Evolutionary conservation across 1,140 invertebrate genomes (phyloP), one percentile per base, ranked within the genome.

Genomic region (Muscidifurax raptorellus): DNA sequence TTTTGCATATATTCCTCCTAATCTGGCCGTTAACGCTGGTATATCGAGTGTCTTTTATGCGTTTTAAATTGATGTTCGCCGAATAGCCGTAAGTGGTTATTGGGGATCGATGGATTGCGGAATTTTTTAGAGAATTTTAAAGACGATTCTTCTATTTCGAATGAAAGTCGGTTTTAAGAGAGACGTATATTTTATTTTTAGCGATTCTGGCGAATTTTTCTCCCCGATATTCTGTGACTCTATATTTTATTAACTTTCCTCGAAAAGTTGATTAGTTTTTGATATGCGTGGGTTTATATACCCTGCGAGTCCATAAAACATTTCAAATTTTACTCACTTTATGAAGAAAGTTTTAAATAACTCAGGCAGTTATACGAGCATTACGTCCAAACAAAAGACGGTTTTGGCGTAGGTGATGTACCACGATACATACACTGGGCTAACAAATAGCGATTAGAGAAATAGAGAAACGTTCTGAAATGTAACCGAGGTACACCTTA

Each of bases 41-140:
- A 1, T 28, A 44, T 25, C 66, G 77, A 72, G 27, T 18, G 25
- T 69, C 66, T 80, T 84, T 75, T 74, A 74, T 30, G 52, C 32
- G 69, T 44, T 79, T 83, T 67, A 18, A 67, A 44, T 69, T 18
- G 66, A 69, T 10, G 2, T 79, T 84, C 76, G 66, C 44, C 66
- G 83, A 84, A 84, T 44, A 22, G 28, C 67, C 66, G 66, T 84
- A 84, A 79, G 66, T 79, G 59, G 76, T 40, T 44, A 0, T 36
- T 36, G 32, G 32, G 1, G 25, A 71, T 74, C 72, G 44, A 66
- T 76, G 72, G 18, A 7, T 66, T 76, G 25, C 32, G 32, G 15
- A 40, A 25, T 47, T 74, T 59, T 74, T 36, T 22, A 22, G 69
- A 40, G 28, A 25, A 64, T 59, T 74, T 36, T 47, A 18, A 78